Conservation (phyloP, 37 sponge, comb jelly and placozoan species). For the Aphrocallistes beatrix region DNA sequence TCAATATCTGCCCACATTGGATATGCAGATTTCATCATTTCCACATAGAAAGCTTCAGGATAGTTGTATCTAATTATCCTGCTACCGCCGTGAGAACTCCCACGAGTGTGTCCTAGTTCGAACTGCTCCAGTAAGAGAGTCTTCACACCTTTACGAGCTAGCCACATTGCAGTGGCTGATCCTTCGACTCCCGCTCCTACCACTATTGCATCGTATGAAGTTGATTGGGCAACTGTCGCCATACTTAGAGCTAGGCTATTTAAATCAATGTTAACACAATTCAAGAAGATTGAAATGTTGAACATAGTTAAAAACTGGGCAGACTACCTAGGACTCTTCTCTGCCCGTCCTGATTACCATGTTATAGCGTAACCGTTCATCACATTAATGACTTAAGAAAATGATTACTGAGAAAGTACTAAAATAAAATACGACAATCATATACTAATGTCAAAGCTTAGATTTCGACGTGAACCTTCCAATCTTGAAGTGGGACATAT, state of each 20-base stretch:
- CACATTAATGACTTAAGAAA: too few species aligned
- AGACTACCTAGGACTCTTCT: too few species aligned
- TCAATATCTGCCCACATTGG: slow-evolving; percentile 56
- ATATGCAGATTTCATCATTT: slow-evolving; percentile 68
- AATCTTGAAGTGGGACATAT: slow-evolving; percentile 7
- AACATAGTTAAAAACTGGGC: too few species aligned
- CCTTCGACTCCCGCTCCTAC: slow-evolving; percentile 79
- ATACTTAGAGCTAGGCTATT: neutral
- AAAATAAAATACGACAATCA: neutral
- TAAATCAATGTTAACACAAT: too few species aligned
- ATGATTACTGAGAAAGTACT: too few species aligned
- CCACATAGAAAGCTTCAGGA: slow-evolving; percentile 30
- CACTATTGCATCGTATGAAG: slow-evolving; percentile 42
- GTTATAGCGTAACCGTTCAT: too few species aligned
- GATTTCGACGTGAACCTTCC: neutral
- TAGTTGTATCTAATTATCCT: slow-evolving; percentile 58
- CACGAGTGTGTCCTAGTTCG: slow-evolving; percentile 51
- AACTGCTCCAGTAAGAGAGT: slow-evolving; percentile 34
- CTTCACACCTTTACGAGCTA: slow-evolving; percentile 19
- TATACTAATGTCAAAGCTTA: neutral
- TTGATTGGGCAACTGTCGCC: neutral
- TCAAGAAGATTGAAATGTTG: too few species aligned
- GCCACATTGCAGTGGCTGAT: slow-evolving; percentile 56
- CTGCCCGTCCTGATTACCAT: too few species aligned
- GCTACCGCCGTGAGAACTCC: slow-evolving; percentile 76